phyloP scores from a whole-genome alignment of 2,888 invertebrate species.

The Acrobasis repandana region DNA sequence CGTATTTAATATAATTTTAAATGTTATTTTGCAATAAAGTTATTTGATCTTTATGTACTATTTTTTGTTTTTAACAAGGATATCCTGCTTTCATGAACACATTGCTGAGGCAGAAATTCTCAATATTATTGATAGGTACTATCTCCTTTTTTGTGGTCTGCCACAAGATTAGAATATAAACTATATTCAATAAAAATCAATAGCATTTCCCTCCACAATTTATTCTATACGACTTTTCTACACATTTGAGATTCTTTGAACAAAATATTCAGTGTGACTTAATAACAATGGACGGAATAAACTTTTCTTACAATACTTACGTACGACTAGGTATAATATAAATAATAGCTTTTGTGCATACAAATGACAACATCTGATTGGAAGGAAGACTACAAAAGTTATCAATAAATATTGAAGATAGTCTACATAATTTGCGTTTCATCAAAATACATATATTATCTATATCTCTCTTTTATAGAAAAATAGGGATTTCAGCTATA shows the following conservation, averaged over 20 bases:
- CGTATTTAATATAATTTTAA: constrained; percentile 11
- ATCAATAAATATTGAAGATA: constrained; percentile 29
- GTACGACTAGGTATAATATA: constrained; percentile 7
- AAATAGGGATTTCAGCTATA: constrained; percentile 38
- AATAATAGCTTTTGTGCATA: constrained; percentile 43
- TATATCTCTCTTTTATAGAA: constrained; percentile 42
- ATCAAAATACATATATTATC: constrained; percentile 26
- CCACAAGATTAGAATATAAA: not conserved
- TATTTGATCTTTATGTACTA: not conserved
- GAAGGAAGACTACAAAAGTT: constrained; percentile 59
- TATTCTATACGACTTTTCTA: constrained; percentile 31
- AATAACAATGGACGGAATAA: constrained; percentile 44
- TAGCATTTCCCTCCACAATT: constrained; percentile 6
- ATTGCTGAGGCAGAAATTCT: too few relatives aligned
- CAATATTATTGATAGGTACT: not conserved
- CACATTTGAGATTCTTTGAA: constrained; percentile 37
- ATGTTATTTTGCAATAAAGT: constrained; percentile 5
- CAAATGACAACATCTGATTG: constrained; percentile 43
- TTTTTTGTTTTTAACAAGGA: not conserved
- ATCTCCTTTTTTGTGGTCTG: not conserved
- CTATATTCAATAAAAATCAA: not conserved
- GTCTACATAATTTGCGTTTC: constrained; percentile 25
- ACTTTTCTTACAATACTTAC: constrained; percentile 4
- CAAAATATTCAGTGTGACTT: constrained; percentile 43
- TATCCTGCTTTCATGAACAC: too few relatives aligned